phyloP scores from a whole-genome alignment of 64 coral and sea anemone species.

The Orbicella faveolata region DNA sequence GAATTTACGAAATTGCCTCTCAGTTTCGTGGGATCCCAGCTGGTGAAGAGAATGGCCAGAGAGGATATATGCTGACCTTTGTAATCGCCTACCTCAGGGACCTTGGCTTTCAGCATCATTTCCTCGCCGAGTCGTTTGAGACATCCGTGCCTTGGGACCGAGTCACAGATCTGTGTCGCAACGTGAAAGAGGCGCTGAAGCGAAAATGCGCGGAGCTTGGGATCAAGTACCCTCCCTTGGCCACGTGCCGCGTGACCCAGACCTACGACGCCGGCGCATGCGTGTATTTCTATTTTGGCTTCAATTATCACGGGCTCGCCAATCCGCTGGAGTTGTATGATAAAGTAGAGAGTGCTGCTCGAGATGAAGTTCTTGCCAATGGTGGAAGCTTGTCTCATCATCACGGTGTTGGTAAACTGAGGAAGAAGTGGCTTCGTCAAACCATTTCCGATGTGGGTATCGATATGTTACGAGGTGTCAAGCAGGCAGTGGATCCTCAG shows the following conservation, averaged over 20 bases:
- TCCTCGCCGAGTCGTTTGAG: slow-evolving; percentile 94
- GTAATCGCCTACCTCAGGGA: slow-evolving; percentile 96
- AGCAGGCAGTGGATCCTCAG: slow-evolving; percentile 87
- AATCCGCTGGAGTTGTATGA: slow-evolving; percentile 83
- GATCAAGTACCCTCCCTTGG: slow-evolving; percentile 70
- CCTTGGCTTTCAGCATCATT: slow-evolving; percentile 80
- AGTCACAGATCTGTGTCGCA: slow-evolving; percentile 77
- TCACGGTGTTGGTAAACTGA: slow-evolving; percentile 91
- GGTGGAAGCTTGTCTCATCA: slow-evolving; percentile 95
- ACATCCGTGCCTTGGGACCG: slow-evolving; percentile 97
- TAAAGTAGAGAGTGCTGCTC: slow-evolving; percentile 69
- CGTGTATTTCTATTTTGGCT: slow-evolving; percentile 99
- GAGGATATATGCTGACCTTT: slow-evolving; percentile 98
- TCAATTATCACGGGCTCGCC: slow-evolving; percentile 75
- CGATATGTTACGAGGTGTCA: slow-evolving; percentile 79
- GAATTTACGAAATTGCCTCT: slow-evolving; percentile 90
- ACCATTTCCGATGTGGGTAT: slow-evolving; percentile 90
- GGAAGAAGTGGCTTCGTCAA: slow-evolving; percentile 91
- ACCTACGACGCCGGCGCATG: slow-evolving; percentile 97
- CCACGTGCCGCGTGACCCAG: slow-evolving; percentile 91
- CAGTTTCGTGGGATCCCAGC: slow-evolving; percentile 86
- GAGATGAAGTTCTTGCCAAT: slow-evolving; percentile 92
- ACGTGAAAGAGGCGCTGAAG: slow-evolving; percentile 86
- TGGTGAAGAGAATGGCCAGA: slow-evolving; percentile 91
- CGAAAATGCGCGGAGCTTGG: slow-evolving; percentile 86